Conservation (phyloP, 2,113 vertebrate genomes). For the Nipponia nippon region DNA sequence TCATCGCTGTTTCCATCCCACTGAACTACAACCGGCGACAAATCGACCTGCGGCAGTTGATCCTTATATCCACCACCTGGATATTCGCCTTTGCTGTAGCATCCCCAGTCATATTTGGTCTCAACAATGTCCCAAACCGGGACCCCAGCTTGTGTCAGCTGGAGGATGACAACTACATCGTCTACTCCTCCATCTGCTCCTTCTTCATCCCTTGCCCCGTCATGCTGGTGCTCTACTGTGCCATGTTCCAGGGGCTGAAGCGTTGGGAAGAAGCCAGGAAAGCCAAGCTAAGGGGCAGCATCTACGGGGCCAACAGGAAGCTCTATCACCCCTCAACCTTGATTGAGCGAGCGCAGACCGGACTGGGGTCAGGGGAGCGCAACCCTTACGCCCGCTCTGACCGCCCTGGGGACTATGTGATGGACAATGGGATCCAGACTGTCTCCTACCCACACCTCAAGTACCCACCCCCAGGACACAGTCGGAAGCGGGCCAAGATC, state of each 20-base stretch:
- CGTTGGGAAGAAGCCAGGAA: constrained; percentile 85
- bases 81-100: constrained; percentile 89
- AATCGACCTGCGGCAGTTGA: constrained; percentile 82
- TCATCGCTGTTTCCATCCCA: constrained; percentile 87
- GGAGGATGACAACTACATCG: constrained; percentile 88
- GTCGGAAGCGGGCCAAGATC: constrained; percentile 81
- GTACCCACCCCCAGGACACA: constrained; percentile 24
- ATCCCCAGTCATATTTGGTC: constrained; percentile 88
- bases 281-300: constrained; percentile 79
- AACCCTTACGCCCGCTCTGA: constrained; percentile 44
- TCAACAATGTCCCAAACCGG: constrained; percentile 83
- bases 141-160: constrained; percentile 85
- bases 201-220: constrained; percentile 94
- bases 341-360: constrained; percentile 60
- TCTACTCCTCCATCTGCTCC: constrained; percentile 93
- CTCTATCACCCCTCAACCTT: constrained; percentile 65
- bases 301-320: constrained; percentile 68
- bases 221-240: constrained; percentile 91
- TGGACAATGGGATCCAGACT: constrained; percentile 70
- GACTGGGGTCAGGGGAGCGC: constrained; percentile 62
- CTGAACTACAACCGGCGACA: constrained; percentile 87
- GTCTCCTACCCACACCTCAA: constrained; percentile 74
- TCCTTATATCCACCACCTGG: constrained; percentile 91
- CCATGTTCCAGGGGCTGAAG: constrained; percentile 84
- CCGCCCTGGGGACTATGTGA: constrained; percentile 71